Evolutionary conservation across 1,140 invertebrate species (phyloP).

Genomic region (Lycorma delicatula): DNA sequence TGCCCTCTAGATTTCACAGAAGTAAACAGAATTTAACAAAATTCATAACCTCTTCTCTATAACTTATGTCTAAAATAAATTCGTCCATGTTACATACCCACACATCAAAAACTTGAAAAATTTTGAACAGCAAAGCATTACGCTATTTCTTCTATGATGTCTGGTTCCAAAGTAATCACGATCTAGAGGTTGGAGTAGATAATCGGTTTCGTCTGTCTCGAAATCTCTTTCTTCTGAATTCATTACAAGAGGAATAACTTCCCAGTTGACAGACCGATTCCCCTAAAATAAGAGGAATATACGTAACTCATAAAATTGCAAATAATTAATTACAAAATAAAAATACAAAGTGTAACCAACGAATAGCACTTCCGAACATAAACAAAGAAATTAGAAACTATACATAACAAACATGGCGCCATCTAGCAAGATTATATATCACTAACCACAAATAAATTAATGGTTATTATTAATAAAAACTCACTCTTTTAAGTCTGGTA

Average conservation of each 20-base stretch:
- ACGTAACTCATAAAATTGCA: too few species aligned
- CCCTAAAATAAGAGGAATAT: slow-evolving; percentile 10
- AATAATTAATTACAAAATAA: too few species aligned
- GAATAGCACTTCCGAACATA: too few species aligned
- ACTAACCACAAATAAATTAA: too few species aligned
- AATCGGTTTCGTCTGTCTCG: slow-evolving; percentile 42
- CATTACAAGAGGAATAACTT: slow-evolving; percentile 40
- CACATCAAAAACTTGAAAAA: slow-evolving; percentile 9
- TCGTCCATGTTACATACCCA: slow-evolving; percentile 11
- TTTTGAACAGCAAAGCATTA: slow-evolving; percentile 9
- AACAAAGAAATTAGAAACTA: too few species aligned
- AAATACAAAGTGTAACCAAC: too few species aligned
- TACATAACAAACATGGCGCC: too few species aligned
- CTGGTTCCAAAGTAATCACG: slow-evolving; percentile 5
- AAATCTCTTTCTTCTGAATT: slow-evolving; percentile 34
- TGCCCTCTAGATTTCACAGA: neutral
- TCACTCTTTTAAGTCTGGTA: too few species aligned
- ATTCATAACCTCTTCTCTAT: neutral
- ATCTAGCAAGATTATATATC: too few species aligned
- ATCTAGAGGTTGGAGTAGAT: slow-evolving; percentile 33
- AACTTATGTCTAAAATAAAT: neutral
- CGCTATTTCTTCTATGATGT: neutral
- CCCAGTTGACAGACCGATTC: slow-evolving; percentile 17
- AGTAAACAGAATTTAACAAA: neutral
- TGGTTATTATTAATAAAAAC: too few species aligned